These are phyloP conservation scores for Kryptopterus vitreolus DNA, from an alignment of 2,797 vertebrate species.

Conservation along the genomic window DNA sequence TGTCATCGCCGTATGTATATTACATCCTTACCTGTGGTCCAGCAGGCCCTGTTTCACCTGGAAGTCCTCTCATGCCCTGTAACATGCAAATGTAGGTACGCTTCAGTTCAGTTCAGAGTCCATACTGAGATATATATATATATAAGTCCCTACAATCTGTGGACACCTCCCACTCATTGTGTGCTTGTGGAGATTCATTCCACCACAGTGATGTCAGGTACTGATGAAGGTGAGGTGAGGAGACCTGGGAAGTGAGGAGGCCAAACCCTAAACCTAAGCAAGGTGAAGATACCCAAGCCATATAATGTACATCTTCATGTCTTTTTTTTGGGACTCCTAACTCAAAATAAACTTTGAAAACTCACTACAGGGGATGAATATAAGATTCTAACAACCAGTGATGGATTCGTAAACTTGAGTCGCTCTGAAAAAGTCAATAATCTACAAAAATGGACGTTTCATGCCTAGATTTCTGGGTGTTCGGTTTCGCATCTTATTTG, in stretches of 20 bases:
- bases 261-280: no score
- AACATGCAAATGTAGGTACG: background rate
- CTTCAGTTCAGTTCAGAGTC: background rate
- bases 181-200: no score
- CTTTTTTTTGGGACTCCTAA: no score
- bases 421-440: background rate
- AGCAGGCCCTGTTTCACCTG: constrained; percentile 56
- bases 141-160: background rate
- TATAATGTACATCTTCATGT: no score
- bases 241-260: no score
- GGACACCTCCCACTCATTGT: no score
- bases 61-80: constrained; percentile 59
- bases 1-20: background rate
- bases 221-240: no score
- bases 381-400: background rate
- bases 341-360: no score
- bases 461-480: background rate
- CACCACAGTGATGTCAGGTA: no score
- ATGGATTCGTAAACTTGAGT: background rate
- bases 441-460: background rate
- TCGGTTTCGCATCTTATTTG: constrained; percentile 16
- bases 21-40: constrained; percentile 53
- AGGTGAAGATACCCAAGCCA: no score
- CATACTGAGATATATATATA: background rate
- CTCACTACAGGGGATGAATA: no score